phyloP scores from a whole-genome alignment of 2,113 vertebrate species.

The Ailuropoda melanoleuca region DNA sequence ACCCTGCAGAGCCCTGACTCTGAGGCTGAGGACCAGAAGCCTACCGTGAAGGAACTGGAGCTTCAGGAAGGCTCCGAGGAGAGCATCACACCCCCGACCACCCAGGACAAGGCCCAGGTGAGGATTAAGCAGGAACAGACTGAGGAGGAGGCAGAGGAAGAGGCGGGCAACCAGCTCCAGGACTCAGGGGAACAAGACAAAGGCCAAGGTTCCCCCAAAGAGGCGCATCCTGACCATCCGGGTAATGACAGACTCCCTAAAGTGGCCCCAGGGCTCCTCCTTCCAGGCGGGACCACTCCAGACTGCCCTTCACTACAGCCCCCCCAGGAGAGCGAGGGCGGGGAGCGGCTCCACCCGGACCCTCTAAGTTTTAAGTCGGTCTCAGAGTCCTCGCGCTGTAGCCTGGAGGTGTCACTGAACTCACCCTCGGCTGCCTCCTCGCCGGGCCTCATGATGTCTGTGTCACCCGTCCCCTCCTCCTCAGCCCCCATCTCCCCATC shows the following conservation, averaged over 20 bases:
- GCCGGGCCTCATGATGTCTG: constrained; percentile 92
- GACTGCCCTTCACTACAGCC: constrained; percentile 81
- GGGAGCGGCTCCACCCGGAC: constrained; percentile 85
- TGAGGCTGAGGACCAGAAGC: constrained; percentile 90
- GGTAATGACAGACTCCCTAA: constrained; percentile 61
- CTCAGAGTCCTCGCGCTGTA: constrained; percentile 91
- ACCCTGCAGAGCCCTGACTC: constrained; percentile 87
- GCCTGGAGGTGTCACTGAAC: constrained; percentile 93
- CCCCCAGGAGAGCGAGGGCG: constrained; percentile 81
- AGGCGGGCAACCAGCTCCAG: constrained; percentile 61
- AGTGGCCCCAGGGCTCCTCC: constrained; percentile 75
- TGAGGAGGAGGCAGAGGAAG: constrained; percentile 58
- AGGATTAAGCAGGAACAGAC: constrained; percentile 91
- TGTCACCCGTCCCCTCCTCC: constrained; percentile 93
- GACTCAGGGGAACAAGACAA: constrained; percentile 76
- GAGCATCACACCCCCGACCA: constrained; percentile 35
- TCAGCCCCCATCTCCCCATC: constrained; percentile 94
- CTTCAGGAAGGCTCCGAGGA: constrained; percentile 73
- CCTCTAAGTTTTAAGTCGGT: constrained; percentile 93
- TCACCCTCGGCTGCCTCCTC: constrained; percentile 95
- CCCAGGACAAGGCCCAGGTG: constrained; percentile 72
- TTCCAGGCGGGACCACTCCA: constrained; percentile 75
- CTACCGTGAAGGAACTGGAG: constrained; percentile 58
- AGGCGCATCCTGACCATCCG: constrained; percentile 74
- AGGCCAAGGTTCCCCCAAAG: constrained; percentile 80